These are phyloP conservation scores for Lapara coniferarum DNA, from an alignment of 2,888 invertebrate genomes.

Conservation along the genomic window DNA sequence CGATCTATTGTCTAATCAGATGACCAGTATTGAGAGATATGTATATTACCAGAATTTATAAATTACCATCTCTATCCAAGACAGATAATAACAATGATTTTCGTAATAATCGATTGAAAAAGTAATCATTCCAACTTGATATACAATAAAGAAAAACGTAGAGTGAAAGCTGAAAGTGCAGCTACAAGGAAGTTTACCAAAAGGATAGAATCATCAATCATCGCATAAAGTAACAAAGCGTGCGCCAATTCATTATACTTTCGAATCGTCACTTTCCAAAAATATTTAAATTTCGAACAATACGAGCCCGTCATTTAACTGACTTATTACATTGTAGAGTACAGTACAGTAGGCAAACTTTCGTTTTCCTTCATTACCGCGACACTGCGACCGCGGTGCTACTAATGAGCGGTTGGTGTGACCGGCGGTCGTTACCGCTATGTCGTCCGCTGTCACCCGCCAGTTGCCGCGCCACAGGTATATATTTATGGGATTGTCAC, in stretches of 20 bases:
- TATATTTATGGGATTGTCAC: neutral
- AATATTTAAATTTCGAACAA: constrained; percentile 4
- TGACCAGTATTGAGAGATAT: no score
- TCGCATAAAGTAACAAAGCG: neutral
- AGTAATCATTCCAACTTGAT: neutral
- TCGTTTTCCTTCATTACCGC: constrained; percentile 56
- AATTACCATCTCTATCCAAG: no score
- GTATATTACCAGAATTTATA: no score
- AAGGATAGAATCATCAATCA: neutral
- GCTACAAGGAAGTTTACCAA: neutral
- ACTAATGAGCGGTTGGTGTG: constrained; percentile 62
- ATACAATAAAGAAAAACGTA: no score
- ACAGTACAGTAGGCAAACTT: constrained; percentile 41
- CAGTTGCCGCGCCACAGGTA: neutral
- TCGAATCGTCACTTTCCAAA: neutral
- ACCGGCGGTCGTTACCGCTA: constrained; percentile 55
- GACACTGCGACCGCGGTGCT: constrained; percentile 40
- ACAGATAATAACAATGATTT: no score
- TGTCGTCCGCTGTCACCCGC: constrained; percentile 18
- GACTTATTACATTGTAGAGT: neutral
- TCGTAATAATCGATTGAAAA: neutral
- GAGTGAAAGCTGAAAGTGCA: no score
- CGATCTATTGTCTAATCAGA: no score
- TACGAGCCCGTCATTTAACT: neutral
- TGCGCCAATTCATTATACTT: neutral